A percentile compares a stretch with the other conserved stretches of the same genome.
phyloP scores from a whole-genome alignment of 2,797 vertebrate species.

The Cirrhinus mrigala region DNA sequence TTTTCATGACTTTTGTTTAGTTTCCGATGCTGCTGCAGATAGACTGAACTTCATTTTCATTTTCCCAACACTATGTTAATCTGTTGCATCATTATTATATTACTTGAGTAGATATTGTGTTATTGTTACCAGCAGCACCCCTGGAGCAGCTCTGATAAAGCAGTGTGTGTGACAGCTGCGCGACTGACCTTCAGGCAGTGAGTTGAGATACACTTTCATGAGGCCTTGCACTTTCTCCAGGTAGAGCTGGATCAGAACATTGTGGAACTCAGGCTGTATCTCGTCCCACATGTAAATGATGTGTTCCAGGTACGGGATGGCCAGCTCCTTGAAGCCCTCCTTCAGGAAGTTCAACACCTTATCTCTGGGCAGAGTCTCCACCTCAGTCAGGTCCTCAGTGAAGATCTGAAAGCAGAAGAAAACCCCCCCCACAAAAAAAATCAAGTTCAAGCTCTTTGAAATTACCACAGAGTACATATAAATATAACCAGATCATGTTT shows the following conservation, averaged over 20 bases:
- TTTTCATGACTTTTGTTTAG: background rate
- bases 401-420: slow-evolving; percentile 89
- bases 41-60: background rate
- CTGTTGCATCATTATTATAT: background rate
- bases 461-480: background rate
- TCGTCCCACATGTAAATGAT: slow-evolving; percentile 94
- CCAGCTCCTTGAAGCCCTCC: slow-evolving; percentile 92
- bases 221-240: slow-evolving; percentile 93
- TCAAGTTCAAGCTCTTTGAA: background rate
- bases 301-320: slow-evolving; percentile 95
- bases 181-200: slow-evolving; percentile 86
- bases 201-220: slow-evolving; percentile 94
- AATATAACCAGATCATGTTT: background rate
- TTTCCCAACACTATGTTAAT: too few species aligned
- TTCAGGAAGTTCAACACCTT: slow-evolving; percentile 91
- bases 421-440: too few species aligned
- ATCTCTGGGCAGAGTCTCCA: slow-evolving; percentile 92
- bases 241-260: slow-evolving; percentile 95
- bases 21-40: background rate
- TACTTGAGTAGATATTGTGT: background rate
- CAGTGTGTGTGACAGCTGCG: background rate
- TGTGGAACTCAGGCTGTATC: slow-evolving; percentile 89
- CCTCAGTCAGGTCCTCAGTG: slow-evolving; percentile 96
- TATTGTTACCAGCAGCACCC: background rate
- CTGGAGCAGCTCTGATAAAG: background rate